A percentile compares a stretch with the other conserved stretches of the same genome.
Conservation (phyloP, 2,888 invertebrate genomes). For the Anticlea derivata region DNA sequence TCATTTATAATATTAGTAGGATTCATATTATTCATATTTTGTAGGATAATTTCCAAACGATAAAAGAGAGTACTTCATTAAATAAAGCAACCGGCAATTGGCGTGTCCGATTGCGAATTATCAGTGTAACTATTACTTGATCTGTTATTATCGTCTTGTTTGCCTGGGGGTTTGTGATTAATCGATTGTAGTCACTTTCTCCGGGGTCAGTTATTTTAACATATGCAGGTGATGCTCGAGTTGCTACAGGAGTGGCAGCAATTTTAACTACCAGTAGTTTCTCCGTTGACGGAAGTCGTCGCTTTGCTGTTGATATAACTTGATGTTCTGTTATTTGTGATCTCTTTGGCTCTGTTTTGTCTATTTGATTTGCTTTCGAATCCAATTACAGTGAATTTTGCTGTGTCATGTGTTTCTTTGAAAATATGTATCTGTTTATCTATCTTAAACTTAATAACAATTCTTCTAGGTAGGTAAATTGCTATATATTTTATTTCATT, state of each 20-base stretch:
- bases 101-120: conserved; percentile 59
- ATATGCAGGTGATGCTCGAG: conserved; percentile 47
- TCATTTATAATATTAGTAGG: no score
- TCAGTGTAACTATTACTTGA: conserved; percentile 68
- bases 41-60: no score
- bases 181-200: conserved; percentile 73
- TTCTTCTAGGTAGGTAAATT: no score
- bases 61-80: conserved; percentile 39
- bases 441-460: no score
- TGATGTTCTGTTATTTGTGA: conserved; percentile 11
- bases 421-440: no score
- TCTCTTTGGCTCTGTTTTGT: not conserved
- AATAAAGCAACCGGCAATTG: conserved; percentile 60
- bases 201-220: conserved; percentile 59
- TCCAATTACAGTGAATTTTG: no score
- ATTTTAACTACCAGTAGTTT: conserved; percentile 48
- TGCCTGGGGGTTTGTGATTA: conserved; percentile 66
- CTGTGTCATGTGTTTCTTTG: no score
- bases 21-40: no score
- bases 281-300: conserved; percentile 30
- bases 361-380: not conserved
- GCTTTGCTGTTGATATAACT: conserved; percentile 42
- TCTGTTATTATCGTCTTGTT: conserved; percentile 70
- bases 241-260: conserved; percentile 53
- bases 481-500: no score